Percentiles rank a stretch among this genome's conserved stretches.
Evolutionary conservation across 2,797 vertebrate species (phyloP).

Genomic region (Darevskia nairensis): DNA sequence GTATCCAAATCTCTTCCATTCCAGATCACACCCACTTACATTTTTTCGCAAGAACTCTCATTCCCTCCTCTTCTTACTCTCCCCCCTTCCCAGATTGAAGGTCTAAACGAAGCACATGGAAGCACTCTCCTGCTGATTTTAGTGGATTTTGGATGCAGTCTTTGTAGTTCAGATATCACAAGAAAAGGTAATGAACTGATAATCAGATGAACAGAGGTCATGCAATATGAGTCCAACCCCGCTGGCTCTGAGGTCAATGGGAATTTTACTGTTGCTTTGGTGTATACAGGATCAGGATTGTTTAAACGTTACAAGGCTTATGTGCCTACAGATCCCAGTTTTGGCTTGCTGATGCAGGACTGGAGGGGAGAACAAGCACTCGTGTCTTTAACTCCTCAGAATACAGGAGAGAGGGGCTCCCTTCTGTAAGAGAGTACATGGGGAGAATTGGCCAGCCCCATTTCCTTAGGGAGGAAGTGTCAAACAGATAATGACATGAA

Average conservation of each 20-base stretch:
- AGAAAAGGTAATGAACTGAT: slow-evolving; percentile 65
- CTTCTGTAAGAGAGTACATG: not conserved
- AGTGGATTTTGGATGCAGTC: slow-evolving; percentile 63
- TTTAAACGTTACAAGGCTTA: not conserved
- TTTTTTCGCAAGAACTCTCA: slow-evolving; percentile 62
- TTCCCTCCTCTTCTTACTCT: slow-evolving; percentile 5
- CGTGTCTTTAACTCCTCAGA: not conserved
- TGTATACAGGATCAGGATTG: slow-evolving; percentile 42
- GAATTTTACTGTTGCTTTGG: slow-evolving; percentile 47
- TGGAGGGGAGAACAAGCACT: not conserved
- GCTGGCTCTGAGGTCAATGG: slow-evolving; percentile 36
- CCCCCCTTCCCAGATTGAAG: slow-evolving; percentile 57
- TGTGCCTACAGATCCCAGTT: not conserved
- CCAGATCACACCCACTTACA: slow-evolving; percentile 74
- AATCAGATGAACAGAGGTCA: slow-evolving; percentile 53
- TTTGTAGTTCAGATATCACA: slow-evolving; percentile 55
- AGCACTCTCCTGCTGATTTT: slow-evolving; percentile 62
- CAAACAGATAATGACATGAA: not conserved
- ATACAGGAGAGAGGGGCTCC: not conserved
- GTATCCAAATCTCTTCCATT: slow-evolving; percentile 55
- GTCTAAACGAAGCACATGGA: slow-evolving; percentile 63
- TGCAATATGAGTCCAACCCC: slow-evolving; percentile 36
- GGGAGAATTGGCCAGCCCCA: not conserved
- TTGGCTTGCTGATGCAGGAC: not conserved
- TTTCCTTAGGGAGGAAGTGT: not conserved